Percentiles rank a stretch among this genome's conserved stretches.
Evolutionary conservation across 2,797 vertebrate species (phyloP).

Genomic region (Threskiornis aethiopicus): DNA sequence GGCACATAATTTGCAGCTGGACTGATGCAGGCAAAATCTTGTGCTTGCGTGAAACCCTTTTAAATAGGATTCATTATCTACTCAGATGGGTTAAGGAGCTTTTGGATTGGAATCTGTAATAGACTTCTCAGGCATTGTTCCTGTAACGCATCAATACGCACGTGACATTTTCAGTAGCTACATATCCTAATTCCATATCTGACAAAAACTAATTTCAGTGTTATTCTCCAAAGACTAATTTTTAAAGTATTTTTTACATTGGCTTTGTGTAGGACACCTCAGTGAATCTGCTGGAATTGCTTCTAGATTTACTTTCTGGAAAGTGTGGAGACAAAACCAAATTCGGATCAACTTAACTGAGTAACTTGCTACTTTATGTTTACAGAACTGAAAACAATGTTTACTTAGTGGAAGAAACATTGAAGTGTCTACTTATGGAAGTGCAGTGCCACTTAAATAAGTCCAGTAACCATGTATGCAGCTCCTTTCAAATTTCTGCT

Average conservation of each 20-base stretch:
- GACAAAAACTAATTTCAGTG: neutral
- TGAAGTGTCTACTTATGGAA: neutral
- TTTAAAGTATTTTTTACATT: neutral
- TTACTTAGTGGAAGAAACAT: neutral
- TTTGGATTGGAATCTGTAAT: neutral
- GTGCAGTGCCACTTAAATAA: neutral
- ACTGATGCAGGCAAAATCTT: neutral
- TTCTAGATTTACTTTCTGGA: neutral
- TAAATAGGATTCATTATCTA: neutral
- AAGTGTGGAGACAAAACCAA: neutral
- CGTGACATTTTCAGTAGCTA: neutral
- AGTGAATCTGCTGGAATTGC: neutral
- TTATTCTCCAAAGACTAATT: neutral
- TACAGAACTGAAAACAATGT: neutral
- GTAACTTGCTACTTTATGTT: neutral
- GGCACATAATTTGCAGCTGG: neutral
- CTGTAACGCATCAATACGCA: neutral
- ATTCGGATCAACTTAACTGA: neutral
- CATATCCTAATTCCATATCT: neutral
- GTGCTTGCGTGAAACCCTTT: neutral
- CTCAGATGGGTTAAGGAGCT: neutral
- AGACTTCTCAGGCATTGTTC: neutral
- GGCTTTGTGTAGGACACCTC: neutral
- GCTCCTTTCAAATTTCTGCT: neutral
- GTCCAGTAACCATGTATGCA: neutral